A percentile compares a stretch with the other conserved stretches of the same genome.
Conservation (phyloP, 2,888 invertebrate genomes). For the Portevinia maculata region DNA sequence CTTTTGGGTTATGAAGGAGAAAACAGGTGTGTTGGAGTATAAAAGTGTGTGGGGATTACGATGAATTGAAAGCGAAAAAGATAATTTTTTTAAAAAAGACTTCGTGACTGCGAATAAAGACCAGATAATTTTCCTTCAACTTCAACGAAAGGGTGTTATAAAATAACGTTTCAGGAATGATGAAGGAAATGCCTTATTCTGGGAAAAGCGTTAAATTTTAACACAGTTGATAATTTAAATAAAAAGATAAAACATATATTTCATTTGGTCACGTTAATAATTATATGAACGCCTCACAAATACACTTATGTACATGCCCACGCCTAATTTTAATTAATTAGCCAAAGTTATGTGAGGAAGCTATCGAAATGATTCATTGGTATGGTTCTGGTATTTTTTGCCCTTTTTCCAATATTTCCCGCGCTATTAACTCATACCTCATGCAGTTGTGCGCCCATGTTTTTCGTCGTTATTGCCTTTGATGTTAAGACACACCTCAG, state of each 20-base stretch:
- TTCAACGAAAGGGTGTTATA: no score
- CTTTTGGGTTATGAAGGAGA: neutral
- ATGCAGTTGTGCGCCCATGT: slow-evolving; percentile 64
- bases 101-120: no score
- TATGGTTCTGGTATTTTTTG: slow-evolving; percentile 20
- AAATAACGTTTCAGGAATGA: neutral
- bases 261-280: slow-evolving; percentile 23
- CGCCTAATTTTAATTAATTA: slow-evolving; percentile 67
- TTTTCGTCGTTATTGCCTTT: slow-evolving; percentile 39
- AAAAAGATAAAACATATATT: slow-evolving; percentile 40
- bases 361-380: slow-evolving; percentile 43
- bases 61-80: neutral
- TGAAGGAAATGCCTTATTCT: neutral
- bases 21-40: neutral
- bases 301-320: slow-evolving; percentile 42
- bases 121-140: no score
- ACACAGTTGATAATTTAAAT: slow-evolving; percentile 1
- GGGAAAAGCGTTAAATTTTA: neutral
- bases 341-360: slow-evolving; percentile 35
- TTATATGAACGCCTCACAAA: slow-evolving; percentile 23
- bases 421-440: slow-evolving; percentile 32
- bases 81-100: neutral
- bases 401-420: slow-evolving; percentile 25
- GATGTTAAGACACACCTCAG: slow-evolving; percentile 59
- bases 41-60: neutral